These are phyloP conservation scores for Theodoxus fluviatilis DNA, from an alignment of 2,888 invertebrate species.

Conservation along the genomic window DNA sequence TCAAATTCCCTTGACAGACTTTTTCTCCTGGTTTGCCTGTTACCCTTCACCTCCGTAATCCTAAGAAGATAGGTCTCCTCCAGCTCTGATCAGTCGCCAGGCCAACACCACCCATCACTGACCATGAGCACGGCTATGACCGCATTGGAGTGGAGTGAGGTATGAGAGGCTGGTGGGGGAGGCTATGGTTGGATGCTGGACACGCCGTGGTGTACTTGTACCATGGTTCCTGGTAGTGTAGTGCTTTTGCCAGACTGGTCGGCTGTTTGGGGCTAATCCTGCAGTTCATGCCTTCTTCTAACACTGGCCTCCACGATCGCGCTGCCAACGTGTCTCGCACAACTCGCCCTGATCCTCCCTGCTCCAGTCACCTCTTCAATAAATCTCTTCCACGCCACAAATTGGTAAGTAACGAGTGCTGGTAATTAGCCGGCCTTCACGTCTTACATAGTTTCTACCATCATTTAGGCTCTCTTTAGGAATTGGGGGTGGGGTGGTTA, in stretches of 20 bases:
- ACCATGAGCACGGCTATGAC: too few relatives aligned
- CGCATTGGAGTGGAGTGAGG: too few relatives aligned
- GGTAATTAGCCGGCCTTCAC: too few relatives aligned
- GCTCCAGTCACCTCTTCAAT: constrained; percentile 40
- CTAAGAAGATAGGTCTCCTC: not conserved
- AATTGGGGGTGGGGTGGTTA: too few relatives aligned
- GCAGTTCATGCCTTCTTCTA: constrained; percentile 42
- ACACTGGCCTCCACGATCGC: constrained; percentile 34
- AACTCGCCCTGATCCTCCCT: constrained; percentile 37
- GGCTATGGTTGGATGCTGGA: too few relatives aligned
- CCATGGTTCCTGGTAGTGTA: too few relatives aligned
- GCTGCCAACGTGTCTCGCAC: constrained; percentile 37
- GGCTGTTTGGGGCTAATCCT: constrained; percentile 38
- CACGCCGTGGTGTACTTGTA: constrained; percentile 40
- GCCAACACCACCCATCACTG: constrained; percentile 20
- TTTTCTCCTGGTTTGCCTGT: too few relatives aligned
- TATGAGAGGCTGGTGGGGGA: too few relatives aligned
- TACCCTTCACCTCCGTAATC: too few relatives aligned
- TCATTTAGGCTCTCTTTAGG: too few relatives aligned
- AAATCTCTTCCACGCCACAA: constrained; percentile 39
- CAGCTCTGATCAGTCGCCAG: constrained; percentile 37
- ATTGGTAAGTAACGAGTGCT: constrained; percentile 32
- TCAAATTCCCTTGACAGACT: too few relatives aligned
- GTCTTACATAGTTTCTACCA: too few relatives aligned
- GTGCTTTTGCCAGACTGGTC: constrained; percentile 35